phyloP scores from a whole-genome alignment of 2,888 invertebrate genomes.

The Leucania comma region DNA sequence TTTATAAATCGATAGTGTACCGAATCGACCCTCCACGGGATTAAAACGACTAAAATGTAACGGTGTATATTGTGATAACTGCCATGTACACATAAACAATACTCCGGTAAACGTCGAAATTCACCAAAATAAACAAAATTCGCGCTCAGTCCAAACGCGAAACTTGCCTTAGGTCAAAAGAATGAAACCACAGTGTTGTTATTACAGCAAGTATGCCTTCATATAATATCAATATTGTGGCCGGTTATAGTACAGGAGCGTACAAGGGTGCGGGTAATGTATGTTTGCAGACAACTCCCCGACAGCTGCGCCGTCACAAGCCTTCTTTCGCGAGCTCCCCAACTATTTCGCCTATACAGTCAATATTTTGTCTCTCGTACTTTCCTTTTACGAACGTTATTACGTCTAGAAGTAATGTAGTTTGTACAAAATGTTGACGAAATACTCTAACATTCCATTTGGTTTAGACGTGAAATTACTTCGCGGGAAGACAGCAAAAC shows the following conservation, averaged over 20 bases:
- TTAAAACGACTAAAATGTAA: too few relatives aligned
- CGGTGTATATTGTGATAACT: too few relatives aligned
- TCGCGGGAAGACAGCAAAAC: not conserved
- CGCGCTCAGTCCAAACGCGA: not conserved
- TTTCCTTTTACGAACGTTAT: conserved; percentile 43
- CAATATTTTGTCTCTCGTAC: conserved; percentile 45
- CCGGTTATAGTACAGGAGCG: conserved; percentile 12
- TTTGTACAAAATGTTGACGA: conserved; percentile 26
- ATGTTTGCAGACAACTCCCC: conserved; percentile 46
- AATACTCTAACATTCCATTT: conserved; percentile 14
- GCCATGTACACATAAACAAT: not conserved
- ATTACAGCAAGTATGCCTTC: conserved; percentile 5
- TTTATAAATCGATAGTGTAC: too few relatives aligned
- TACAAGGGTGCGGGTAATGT: conserved; percentile 57
- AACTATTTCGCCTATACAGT: conserved; percentile 45
- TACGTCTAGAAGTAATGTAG: conserved; percentile 32
- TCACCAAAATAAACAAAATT: too few relatives aligned
- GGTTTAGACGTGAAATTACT: conserved; percentile 12
- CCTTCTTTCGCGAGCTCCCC: conserved; percentile 30
- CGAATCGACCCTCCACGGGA: too few relatives aligned
- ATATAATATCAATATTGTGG: conserved; percentile 44
- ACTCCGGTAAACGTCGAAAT: not conserved
- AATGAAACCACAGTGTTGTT: conserved; percentile 1
- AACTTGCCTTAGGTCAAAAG: not conserved
- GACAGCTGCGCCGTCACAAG: conserved; percentile 51